These are phyloP conservation scores for Monochamus alternatus DNA, from an alignment of 2,888 invertebrate species.

Conservation along the genomic window DNA sequence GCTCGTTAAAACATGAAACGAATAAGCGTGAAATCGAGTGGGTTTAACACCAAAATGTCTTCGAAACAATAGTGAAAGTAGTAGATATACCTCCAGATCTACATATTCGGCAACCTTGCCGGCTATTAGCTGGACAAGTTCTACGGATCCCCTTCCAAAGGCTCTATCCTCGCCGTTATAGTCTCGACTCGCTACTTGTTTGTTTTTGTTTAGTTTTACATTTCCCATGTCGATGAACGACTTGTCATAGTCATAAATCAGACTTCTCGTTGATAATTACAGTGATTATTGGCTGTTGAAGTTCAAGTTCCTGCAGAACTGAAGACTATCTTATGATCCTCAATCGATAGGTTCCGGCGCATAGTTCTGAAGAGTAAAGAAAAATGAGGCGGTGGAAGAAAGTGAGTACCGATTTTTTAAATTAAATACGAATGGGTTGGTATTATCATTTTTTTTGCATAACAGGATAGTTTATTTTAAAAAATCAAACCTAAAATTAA, in stretches of 20 bases:
- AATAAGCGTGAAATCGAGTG: too few relatives aligned
- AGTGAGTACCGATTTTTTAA: constrained; percentile 1
- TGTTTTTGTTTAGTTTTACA: constrained; percentile 22
- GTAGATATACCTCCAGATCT: too few relatives aligned
- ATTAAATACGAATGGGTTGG: too few relatives aligned
- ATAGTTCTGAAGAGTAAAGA: background rate
- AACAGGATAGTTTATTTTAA: too few relatives aligned
- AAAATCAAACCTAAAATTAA: too few relatives aligned
- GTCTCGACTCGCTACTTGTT: background rate
- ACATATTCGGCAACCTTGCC: background rate
- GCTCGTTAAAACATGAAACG: too few relatives aligned
- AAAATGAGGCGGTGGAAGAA: constrained; percentile 28
- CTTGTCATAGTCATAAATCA: background rate
- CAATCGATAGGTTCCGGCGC: constrained; percentile 5
- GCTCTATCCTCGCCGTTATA: constrained; percentile 1
- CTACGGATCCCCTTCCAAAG: constrained; percentile 5
- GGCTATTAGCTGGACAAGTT: background rate
- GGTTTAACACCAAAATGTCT: too few relatives aligned
- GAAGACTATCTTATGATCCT: background rate
- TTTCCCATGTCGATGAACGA: constrained; percentile 14
- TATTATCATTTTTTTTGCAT: too few relatives aligned
- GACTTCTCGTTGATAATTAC: background rate
- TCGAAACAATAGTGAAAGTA: too few relatives aligned
- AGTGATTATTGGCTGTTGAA: background rate
- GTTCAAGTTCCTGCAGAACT: background rate